A percentile compares a stretch with the other conserved stretches of the same genome.
Evolutionary conservation across 2,113 vertebrate genomes (phyloP).

Genomic region (Gorsachius goisagi): DNA sequence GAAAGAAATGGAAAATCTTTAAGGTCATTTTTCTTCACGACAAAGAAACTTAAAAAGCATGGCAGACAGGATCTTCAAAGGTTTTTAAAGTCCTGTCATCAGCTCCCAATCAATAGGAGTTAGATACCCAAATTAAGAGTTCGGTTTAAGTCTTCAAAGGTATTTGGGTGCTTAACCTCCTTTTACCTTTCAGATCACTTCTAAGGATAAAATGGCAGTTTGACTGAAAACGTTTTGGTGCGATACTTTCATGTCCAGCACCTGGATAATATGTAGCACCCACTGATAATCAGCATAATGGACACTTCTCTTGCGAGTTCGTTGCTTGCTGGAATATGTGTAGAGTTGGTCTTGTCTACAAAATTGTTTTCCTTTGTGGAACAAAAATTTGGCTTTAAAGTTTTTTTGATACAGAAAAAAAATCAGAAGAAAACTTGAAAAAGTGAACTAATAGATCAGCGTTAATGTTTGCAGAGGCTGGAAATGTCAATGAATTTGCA

Average conservation of each 20-base stretch:
- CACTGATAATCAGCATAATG: neutral
- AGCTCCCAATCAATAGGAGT: slow-evolving; percentile 41
- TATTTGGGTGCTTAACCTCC: slow-evolving; percentile 36
- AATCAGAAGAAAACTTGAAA: neutral
- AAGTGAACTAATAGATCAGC: neutral
- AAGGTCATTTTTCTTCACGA: slow-evolving; percentile 37
- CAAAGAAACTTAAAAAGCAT: slow-evolving; percentile 33
- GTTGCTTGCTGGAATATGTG: neutral
- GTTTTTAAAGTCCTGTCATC: slow-evolving; percentile 34
- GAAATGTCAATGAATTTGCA: neutral
- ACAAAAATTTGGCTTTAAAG: neutral
- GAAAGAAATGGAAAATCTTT: slow-evolving; percentile 48
- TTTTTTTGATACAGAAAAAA: neutral
- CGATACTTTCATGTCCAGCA: neutral
- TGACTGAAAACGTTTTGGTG: neutral
- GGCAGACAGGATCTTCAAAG: slow-evolving; percentile 40
- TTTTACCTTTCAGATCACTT: slow-evolving; percentile 19
- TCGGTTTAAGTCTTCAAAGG: slow-evolving; percentile 28
- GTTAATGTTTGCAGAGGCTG: neutral
- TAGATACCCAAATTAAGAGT: slow-evolving; percentile 52
- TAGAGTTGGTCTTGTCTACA: neutral
- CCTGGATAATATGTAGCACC: neutral
- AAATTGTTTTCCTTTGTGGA: neutral
- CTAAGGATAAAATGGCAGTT: neutral
- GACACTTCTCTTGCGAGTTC: neutral